These are phyloP conservation scores for Drosophila kokeensis DNA, from an alignment of 2,888 invertebrate species.

Conservation along the genomic window DNA sequence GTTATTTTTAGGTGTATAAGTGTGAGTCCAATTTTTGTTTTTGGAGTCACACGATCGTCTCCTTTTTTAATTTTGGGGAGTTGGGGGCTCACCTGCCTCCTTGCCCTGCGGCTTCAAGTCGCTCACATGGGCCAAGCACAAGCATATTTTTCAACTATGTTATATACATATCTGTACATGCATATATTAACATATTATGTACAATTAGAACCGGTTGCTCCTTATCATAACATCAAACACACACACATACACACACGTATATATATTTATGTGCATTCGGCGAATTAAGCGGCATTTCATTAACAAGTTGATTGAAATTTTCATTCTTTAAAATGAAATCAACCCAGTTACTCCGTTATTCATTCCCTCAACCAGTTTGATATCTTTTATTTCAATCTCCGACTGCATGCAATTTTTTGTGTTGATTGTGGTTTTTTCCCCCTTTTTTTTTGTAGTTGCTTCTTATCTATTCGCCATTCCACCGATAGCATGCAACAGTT, in stretches of 20 bases:
- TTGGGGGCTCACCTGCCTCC: no score
- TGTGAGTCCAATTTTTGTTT: no score
- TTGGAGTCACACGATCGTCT: no score
- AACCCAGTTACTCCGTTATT: constrained; percentile 22
- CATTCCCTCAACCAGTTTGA: constrained; percentile 56
- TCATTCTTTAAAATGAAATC: constrained; percentile 32
- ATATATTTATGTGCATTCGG: background rate
- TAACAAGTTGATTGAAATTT: constrained; percentile 68
- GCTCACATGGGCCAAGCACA: background rate
- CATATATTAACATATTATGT: constrained; percentile 5
- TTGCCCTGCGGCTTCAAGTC: no score
- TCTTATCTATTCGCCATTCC: constrained; percentile 12
- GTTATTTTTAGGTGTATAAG: no score
- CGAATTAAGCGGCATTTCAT: constrained; percentile 24
- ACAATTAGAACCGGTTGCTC: constrained; percentile 36
- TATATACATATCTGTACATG: background rate
- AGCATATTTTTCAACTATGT: background rate
- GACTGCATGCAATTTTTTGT: constrained; percentile 13
- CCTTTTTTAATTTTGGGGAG: no score
- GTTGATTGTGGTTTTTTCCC: background rate
- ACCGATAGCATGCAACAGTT: constrained; percentile 65
- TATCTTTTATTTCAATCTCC: constrained; percentile 45
- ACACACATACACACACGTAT: background rate
- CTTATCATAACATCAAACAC: constrained; percentile 30
- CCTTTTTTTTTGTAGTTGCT: background rate